Evolutionary conservation across 2,888 invertebrate species (phyloP).

Genomic region (Standfussiana lucernea): DNA sequence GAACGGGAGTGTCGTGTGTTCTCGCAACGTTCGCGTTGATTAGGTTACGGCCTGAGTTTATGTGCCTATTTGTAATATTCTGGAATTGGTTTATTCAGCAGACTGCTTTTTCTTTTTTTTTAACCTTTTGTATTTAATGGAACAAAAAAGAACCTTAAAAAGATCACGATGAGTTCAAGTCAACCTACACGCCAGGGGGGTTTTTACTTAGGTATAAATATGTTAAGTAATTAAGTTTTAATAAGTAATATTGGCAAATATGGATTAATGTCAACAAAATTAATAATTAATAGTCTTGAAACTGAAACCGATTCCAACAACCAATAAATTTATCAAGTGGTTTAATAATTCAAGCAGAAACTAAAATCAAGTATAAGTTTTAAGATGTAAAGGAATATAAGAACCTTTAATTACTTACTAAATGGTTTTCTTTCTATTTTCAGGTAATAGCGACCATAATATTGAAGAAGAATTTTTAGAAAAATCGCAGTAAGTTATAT

Average conservation of each 20-base stretch:
- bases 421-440: conserved; percentile 11
- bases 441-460: conserved; percentile 25
- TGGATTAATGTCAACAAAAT: not conserved
- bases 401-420: not conserved
- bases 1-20: not conserved
- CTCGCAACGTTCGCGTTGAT: not conserved
- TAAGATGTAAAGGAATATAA: not conserved
- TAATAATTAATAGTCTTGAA: not conserved
- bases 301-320: not conserved
- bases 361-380: not conserved
- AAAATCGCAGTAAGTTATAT: conserved; percentile 14
- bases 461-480: not conserved
- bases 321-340: not conserved
- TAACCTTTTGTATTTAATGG: not conserved
- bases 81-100: not conserved
- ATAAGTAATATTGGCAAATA: not conserved
- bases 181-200: not conserved
- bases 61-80: not conserved
- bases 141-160: not conserved
- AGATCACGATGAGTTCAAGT: not conserved
- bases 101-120: conserved; percentile 3
- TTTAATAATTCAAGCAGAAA: not conserved
- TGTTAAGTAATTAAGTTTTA: not conserved
- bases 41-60: not conserved
- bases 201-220: not conserved